phyloP scores from a whole-genome alignment of 1,140 invertebrate species.

The Trichonephila inaurata region DNA sequence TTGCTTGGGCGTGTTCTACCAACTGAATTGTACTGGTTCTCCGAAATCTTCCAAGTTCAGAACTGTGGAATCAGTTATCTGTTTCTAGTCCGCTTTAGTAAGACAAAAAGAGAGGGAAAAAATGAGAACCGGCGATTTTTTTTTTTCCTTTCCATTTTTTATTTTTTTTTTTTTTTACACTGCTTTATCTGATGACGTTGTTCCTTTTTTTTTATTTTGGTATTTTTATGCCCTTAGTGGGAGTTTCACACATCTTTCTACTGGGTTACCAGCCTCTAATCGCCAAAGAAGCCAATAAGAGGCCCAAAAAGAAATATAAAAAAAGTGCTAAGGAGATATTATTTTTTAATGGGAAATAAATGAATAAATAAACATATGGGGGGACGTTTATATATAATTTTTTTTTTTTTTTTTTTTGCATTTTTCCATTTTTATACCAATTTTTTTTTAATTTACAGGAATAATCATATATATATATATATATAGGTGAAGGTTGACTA shows the following conservation, averaged over 20 bases:
- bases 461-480: too few species aligned
- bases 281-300: constrained; percentile 52
- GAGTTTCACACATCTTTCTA: constrained; percentile 47
- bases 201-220: background rate
- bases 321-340: too few species aligned
- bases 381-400: too few species aligned
- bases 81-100: constrained; percentile 53
- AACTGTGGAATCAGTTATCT: constrained; percentile 71
- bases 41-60: constrained; percentile 45
- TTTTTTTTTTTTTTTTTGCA: too few species aligned
- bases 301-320: background rate
- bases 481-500: too few species aligned
- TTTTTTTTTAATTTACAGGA: too few species aligned
- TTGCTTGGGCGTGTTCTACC: constrained; percentile 62
- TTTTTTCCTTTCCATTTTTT: constrained; percentile 45
- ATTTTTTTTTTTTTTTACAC: constrained; percentile 54
- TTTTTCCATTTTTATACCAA: too few species aligned
- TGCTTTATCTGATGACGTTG: constrained; percentile 22
- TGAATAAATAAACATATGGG: too few species aligned
- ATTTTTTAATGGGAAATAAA: too few species aligned
- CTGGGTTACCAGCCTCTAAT: constrained; percentile 52
- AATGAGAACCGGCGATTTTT: background rate
- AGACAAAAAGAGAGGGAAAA: constrained; percentile 29
- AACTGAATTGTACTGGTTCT: constrained; percentile 63
- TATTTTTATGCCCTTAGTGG: constrained; percentile 34